phyloP scores from a whole-genome alignment of 2,113 vertebrate genomes.

The Corvus hawaiiensis region DNA sequence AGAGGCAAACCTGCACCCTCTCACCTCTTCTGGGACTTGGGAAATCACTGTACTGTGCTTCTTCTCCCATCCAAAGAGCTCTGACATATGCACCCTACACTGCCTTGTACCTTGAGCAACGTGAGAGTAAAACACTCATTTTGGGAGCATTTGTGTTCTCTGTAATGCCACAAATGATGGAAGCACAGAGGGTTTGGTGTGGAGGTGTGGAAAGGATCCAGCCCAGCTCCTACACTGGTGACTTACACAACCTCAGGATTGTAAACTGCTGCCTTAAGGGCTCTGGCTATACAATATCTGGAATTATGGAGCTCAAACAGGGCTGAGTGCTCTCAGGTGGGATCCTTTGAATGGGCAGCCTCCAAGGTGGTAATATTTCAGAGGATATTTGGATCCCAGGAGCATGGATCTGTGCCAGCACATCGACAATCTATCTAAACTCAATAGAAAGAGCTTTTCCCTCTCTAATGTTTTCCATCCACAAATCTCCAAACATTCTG shows the following conservation, averaged over 20 bases:
- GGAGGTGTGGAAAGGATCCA: neutral
- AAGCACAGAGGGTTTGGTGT: neutral
- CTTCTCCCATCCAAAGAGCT: neutral
- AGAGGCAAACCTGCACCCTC: neutral
- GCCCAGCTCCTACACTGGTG: neutral
- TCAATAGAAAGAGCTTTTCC: neutral
- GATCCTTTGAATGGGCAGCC: neutral
- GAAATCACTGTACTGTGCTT: neutral
- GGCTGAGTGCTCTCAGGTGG: neutral
- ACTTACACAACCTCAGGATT: neutral
- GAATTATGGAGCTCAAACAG: neutral
- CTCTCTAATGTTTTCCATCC: neutral
- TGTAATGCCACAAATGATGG: neutral
- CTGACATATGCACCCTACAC: accelerated
- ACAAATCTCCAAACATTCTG: neutral
- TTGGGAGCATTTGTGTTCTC: neutral
- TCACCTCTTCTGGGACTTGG: neutral
- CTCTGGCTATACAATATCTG: neutral
- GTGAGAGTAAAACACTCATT: neutral
- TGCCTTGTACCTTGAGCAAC: neutral
- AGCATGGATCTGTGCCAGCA: neutral
- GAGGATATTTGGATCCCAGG: neutral
- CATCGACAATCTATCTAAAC: neutral
- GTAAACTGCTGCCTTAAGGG: neutral
- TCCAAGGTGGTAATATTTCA: neutral